Percentiles rank a stretch among this genome's conserved stretches.
These are phyloP conservation scores for Drosophila algonquin DNA, from an alignment of 2,888 invertebrate species.

Conservation along the genomic window DNA sequence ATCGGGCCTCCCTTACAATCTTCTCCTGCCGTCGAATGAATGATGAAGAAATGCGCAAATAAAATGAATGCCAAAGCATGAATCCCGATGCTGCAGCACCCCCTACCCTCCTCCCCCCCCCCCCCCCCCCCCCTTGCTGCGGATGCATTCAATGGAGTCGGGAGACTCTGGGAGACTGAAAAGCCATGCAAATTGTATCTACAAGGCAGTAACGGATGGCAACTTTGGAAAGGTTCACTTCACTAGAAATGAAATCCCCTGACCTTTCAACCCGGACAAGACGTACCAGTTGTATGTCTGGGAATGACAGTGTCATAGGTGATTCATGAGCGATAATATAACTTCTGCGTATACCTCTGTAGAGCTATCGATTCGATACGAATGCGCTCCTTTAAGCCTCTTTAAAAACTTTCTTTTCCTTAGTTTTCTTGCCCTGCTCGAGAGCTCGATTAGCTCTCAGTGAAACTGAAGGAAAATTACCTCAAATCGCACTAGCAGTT, in stretches of 20 bases:
- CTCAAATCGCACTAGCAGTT: constrained; percentile 15
- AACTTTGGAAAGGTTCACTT: too few species aligned
- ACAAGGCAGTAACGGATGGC: not conserved
- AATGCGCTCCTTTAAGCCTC: not conserved
- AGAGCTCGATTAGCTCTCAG: not conserved
- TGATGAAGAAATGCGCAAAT: constrained; percentile 48
- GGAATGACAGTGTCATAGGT: too few species aligned
- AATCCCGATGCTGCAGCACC: constrained; percentile 3
- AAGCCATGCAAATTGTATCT: not conserved
- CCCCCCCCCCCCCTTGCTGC: not conserved
- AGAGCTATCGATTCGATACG: not conserved
- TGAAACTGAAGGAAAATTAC: not conserved
- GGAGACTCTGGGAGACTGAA: not conserved
- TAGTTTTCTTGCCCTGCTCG: not conserved
- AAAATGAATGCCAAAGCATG: constrained; percentile 60
- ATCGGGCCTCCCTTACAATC: constrained; percentile 39
- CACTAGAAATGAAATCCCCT: too few species aligned
- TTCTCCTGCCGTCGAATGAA: constrained; percentile 3
- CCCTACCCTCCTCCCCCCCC: not conserved
- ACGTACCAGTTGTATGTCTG: too few species aligned
- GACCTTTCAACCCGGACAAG: too few species aligned
- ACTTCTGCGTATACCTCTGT: too few species aligned
- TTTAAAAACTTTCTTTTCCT: not conserved
- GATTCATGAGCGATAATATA: too few species aligned
- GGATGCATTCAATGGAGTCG: too few species aligned